Conservation (phyloP, 2,888 invertebrate species). For the Caenorhabditis auriculariae region DNA sequence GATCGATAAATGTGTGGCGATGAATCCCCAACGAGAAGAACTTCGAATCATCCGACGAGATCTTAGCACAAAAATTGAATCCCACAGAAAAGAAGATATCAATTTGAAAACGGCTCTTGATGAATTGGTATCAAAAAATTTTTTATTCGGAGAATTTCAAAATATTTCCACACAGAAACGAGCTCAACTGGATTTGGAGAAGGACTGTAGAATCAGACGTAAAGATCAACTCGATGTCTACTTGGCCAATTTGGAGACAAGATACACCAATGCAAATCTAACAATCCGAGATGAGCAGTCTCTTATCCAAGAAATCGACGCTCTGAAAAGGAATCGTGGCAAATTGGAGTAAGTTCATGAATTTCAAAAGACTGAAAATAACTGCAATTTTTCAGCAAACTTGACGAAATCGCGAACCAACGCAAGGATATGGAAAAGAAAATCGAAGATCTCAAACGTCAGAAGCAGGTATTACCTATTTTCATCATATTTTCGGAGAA, state of each 20-base stretch:
- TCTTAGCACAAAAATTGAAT: too few relatives aligned
- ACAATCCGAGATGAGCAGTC: constrained; percentile 36
- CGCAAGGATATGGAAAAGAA: constrained; percentile 11
- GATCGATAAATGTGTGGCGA: neutral
- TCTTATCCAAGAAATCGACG: constrained; percentile 38
- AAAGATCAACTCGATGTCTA: constrained; percentile 17
- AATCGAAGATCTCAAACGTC: constrained; percentile 6
- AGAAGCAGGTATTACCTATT: constrained; percentile 7
- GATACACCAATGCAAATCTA: constrained; percentile 25
- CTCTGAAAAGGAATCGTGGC: constrained; percentile 23
- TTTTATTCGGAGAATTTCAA: neutral
- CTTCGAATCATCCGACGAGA: too few relatives aligned
- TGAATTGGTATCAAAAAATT: neutral
- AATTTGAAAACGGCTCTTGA: neutral
- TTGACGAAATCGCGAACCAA: constrained; percentile 9
- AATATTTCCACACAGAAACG: constrained; percentile 14
- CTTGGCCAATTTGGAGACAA: constrained; percentile 20
- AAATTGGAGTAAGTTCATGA: constrained; percentile 16
- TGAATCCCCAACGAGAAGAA: neutral
- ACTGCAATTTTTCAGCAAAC: constrained; percentile 7
- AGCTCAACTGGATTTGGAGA: constrained; percentile 25
- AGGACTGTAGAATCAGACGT: constrained; percentile 30
- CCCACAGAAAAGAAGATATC: neutral
- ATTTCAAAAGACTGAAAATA: neutral
- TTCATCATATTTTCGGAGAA: too few relatives aligned